phyloP scores from a whole-genome alignment of 2,113 vertebrate species.

The Entelurus aequoreus region DNA sequence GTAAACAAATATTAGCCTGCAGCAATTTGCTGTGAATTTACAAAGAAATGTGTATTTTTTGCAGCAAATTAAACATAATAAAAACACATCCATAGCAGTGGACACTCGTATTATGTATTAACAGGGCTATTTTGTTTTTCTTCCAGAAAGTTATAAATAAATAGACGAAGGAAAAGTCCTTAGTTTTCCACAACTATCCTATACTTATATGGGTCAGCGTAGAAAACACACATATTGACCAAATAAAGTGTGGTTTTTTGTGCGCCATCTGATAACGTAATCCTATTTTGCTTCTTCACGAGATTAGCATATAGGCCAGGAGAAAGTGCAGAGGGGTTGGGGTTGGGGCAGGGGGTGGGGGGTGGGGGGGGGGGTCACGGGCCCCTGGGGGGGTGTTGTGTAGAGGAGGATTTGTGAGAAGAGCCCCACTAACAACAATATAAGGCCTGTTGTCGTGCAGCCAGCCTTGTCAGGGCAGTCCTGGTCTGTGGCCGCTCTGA shows the following conservation, averaged over 20 bases:
- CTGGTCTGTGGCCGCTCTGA: constrained; percentile 23
- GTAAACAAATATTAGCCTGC: too few relatives aligned
- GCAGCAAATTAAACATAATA: too few relatives aligned
- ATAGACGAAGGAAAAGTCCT: too few relatives aligned
- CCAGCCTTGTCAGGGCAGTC: constrained; percentile 20
- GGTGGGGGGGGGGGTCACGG: too few relatives aligned
- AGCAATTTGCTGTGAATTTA: too few relatives aligned
- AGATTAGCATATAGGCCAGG: constrained; percentile 27
- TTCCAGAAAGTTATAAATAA: too few relatives aligned
- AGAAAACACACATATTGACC: background rate
- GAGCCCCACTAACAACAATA: constrained; percentile 41
- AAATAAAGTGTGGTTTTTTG: background rate
- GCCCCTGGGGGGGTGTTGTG: background rate
- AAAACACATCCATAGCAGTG: too few relatives aligned
- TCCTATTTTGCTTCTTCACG: constrained; percentile 3
- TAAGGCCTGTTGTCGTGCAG: constrained; percentile 35
- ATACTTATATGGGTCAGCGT: too few relatives aligned
- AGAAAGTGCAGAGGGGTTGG: constrained; percentile 11
- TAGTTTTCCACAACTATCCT: too few relatives aligned
- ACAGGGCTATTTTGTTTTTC: too few relatives aligned
- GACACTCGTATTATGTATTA: too few relatives aligned
- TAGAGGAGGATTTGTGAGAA: constrained; percentile 12
- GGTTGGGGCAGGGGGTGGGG: background rate
- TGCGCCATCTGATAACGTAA: constrained; percentile 4
- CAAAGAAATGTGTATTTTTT: too few relatives aligned